phyloP scores from a whole-genome alignment of 2,113 vertebrate genomes.

The Hyla sarda region DNA sequence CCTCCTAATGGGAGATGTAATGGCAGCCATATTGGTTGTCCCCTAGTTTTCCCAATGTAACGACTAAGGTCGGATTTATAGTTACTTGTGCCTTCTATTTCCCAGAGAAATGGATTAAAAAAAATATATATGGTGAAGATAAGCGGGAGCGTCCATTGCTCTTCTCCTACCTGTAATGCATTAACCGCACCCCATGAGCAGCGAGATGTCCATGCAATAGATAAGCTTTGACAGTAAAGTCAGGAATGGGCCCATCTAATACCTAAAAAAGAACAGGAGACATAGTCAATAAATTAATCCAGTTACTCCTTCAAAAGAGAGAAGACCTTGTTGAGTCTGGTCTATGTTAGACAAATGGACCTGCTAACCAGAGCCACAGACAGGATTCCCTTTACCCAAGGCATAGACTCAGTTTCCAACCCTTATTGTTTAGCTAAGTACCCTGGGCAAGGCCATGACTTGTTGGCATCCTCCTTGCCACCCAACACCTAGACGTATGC shows the following conservation, averaged over 20 bases:
- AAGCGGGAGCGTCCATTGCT: no score
- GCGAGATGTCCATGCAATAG: constrained; percentile 81
- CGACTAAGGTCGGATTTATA: not conserved
- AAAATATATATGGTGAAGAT: not conserved
- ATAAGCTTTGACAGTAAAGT: constrained; percentile 75
- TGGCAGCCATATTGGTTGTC: not conserved
- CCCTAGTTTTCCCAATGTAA: not conserved
- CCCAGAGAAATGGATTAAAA: not conserved
- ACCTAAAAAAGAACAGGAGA: constrained; percentile 66
- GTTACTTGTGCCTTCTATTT: not conserved
- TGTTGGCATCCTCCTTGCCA: no score
- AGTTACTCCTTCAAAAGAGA: not conserved
- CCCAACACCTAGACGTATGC: no score
- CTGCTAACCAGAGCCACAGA: no score
- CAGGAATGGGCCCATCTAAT: constrained; percentile 66
- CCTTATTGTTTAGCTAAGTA: no score
- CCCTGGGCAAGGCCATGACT: no score
- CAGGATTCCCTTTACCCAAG: no score
- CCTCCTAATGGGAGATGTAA: not conserved
- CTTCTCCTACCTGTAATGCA: constrained; percentile 74
- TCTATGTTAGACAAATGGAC: no score
- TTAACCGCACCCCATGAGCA: constrained; percentile 74
- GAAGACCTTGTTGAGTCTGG: not conserved
- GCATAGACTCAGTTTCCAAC: no score
- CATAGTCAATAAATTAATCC: not conserved